Percentiles rank a stretch among this genome's conserved stretches.
Conservation (phyloP, 1,140 invertebrate genomes). For the Grapholita molesta region DNA sequence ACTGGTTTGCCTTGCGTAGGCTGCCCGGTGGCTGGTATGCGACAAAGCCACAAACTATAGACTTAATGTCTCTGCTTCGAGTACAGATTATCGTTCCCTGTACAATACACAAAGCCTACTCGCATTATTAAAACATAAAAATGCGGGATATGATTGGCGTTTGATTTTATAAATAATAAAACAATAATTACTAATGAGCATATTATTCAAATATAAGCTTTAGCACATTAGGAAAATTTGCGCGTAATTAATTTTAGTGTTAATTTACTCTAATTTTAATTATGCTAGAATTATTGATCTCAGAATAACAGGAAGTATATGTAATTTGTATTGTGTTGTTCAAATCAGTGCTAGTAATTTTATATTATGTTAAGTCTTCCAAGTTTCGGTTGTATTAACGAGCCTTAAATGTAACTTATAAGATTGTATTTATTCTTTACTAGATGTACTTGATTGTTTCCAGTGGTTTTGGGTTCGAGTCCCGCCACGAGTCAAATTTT, state of each 20-base stretch:
- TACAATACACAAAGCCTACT: not conserved
- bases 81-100: not conserved
- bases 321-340: not conserved
- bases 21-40: not conserved
- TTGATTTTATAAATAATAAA: no score
- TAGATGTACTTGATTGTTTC: no score
- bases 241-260: not conserved
- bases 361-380: not conserved
- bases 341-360: not conserved
- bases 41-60: not conserved
- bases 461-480: no score
- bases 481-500: no score
- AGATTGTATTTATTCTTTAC: not conserved
- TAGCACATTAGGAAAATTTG: not conserved
- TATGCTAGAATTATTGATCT: not conserved
- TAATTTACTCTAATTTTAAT: not conserved
- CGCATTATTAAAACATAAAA: not conserved
- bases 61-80: not conserved
- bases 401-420: not conserved
- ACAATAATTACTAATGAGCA: no score
- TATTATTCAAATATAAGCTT: not conserved
- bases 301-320: not conserved
- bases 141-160: no score
- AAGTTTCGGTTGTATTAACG: not conserved
- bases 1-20: not conserved